phyloP scores from a whole-genome alignment of 2,113 vertebrate species.

The cattle (Bos taurus) region DNA sequence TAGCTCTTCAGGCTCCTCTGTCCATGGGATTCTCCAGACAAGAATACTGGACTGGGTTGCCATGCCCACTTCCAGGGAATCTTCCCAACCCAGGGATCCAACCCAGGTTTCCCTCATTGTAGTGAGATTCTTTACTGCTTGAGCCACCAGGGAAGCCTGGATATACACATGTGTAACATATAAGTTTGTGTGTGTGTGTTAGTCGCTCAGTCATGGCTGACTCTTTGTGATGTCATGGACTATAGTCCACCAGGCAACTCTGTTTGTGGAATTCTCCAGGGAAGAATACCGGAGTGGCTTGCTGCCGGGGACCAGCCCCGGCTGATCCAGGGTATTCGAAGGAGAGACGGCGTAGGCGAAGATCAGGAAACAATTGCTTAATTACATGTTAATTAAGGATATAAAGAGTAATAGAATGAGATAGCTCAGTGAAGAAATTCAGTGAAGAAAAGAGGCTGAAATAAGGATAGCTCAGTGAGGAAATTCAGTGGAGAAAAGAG shows the following conservation, averaged over 20 bases:
- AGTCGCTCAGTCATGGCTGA: accelerated
- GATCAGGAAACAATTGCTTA: too few relatives aligned
- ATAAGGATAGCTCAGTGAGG: too few relatives aligned
- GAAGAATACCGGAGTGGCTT: background rate
- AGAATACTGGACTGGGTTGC: background rate
- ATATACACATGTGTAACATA: background rate
- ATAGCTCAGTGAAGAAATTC: too few relatives aligned
- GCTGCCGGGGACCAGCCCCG: too few relatives aligned
- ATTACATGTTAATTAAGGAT: too few relatives aligned
- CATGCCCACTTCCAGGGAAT: background rate
- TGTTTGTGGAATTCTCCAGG: background rate
- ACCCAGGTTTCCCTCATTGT: background rate
- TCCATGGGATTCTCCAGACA: background rate
- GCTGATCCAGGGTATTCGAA: too few relatives aligned
- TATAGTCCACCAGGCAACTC: background rate
- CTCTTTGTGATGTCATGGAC: background rate
- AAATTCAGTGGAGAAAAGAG: too few relatives aligned
- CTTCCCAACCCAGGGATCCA: background rate
- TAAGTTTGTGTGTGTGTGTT: background rate
- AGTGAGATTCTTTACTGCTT: background rate
- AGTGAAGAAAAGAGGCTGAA: too few relatives aligned
- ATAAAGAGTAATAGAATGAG: too few relatives aligned
- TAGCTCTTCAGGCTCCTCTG: background rate
- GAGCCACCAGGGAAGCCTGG: background rate
- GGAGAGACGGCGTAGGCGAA: too few relatives aligned